These are phyloP conservation scores for Catharus ustulatus DNA, from an alignment of 2,797 vertebrate genomes.

Conservation along the genomic window DNA sequence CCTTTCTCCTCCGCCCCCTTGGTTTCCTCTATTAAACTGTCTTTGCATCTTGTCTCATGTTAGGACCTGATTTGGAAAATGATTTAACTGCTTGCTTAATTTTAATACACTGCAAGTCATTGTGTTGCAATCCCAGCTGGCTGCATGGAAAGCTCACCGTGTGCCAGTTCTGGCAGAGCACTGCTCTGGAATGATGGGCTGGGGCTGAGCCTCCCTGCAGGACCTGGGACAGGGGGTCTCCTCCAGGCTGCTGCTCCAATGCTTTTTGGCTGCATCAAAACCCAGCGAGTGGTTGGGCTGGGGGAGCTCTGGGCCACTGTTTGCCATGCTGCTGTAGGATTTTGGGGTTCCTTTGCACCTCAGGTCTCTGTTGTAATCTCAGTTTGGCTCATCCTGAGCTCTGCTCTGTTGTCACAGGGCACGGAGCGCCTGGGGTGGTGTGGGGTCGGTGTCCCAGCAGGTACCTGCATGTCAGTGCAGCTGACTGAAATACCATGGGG, in stretches of 20 bases:
- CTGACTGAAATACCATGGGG: background rate
- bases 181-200: background rate
- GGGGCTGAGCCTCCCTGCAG: background rate
- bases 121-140: background rate
- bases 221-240: rapidly evolving
- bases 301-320: background rate
- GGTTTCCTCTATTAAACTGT: background rate
- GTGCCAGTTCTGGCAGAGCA: background rate
- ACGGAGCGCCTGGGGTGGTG: background rate
- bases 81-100: conserved; percentile 10
- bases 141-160: background rate
- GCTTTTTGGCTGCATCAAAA: background rate
- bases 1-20: background rate
- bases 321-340: background rate
- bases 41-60: conserved; percentile 13
- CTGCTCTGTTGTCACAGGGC: background rate
- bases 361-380: background rate
- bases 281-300: rapidly evolving
- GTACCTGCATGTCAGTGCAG: background rate
- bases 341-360: background rate
- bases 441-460: rapidly evolving
- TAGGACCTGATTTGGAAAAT: conserved; percentile 38
- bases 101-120: background rate
- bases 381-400: rapidly evolving
- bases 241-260: background rate